Evolutionary conservation across 2,797 vertebrate species (phyloP).

Genomic region (Halcyon smyrnensis): DNA sequence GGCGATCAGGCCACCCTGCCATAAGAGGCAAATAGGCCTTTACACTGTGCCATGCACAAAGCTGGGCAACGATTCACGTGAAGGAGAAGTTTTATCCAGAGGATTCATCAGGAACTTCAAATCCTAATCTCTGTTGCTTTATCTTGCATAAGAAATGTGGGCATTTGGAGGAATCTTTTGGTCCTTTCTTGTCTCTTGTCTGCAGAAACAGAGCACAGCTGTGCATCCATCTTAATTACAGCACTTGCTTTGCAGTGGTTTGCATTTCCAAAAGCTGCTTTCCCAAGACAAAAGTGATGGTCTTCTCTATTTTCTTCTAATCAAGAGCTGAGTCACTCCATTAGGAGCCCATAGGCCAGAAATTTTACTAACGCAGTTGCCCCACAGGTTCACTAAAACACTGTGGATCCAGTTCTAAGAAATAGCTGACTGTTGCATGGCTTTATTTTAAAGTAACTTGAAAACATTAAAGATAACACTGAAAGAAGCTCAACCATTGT

Average conservation of each 20-base stretch:
- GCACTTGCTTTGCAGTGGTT: not conserved
- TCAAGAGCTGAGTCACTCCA: not conserved
- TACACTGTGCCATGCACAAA: not conserved
- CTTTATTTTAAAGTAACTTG: not conserved
- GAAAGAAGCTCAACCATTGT: not conserved
- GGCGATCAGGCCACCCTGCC: not conserved
- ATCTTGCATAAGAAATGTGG: not conserved
- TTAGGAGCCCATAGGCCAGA: not conserved
- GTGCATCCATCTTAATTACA: not conserved
- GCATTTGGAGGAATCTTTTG: not conserved
- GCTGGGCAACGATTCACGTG: rapidly evolving
- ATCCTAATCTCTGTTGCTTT: not conserved
- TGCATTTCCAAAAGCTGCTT: not conserved
- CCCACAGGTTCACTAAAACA: not conserved
- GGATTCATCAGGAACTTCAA: not conserved
- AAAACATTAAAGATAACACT: not conserved
- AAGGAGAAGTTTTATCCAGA: not conserved
- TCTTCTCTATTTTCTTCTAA: not conserved
- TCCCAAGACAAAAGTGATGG: not conserved
- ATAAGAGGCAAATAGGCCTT: not conserved
- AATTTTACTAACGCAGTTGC: not conserved
- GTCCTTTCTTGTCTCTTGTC: not conserved
- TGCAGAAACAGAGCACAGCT: not conserved
- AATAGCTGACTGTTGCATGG: not conserved
- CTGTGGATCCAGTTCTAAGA: not conserved